Evolutionary conservation across 2,797 vertebrate genomes (phyloP).

Genomic region (Leontopithecus rosalia): DNA sequence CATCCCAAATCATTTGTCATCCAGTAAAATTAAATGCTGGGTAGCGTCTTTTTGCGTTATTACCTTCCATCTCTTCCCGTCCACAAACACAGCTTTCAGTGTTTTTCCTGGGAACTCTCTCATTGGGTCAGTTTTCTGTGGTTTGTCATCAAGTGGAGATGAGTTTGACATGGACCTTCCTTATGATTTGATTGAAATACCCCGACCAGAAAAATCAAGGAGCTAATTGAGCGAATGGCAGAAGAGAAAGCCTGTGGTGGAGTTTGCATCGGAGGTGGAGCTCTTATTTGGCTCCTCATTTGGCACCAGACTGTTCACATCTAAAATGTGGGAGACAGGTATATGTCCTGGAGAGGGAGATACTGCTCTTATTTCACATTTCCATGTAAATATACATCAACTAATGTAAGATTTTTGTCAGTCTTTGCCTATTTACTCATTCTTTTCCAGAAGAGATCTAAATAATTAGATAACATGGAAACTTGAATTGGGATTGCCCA

Average conservation of each 20-base stretch:
- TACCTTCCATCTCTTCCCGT: rapidly evolving
- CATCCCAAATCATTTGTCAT: no score
- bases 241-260: background rate
- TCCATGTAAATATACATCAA: background rate
- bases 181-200: background rate
- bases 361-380: background rate
- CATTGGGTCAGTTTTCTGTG: background rate
- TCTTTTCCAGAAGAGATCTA: background rate
- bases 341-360: background rate
- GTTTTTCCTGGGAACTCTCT: background rate
- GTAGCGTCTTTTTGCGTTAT: background rate
- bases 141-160: no score
- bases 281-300: background rate
- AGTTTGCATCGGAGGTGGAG: no score
- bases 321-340: no score
- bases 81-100: no score
- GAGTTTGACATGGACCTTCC: background rate
- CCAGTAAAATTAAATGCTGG: background rate
- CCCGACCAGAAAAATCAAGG: no score
- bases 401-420: background rate
- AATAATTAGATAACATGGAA: background rate
- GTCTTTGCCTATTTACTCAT: background rate
- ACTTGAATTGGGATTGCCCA: background rate
- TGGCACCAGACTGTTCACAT: no score
- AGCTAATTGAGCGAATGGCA: background rate